Evolutionary conservation across 2,797 vertebrate species (phyloP).

Genomic region (Brotula barbata): DNA sequence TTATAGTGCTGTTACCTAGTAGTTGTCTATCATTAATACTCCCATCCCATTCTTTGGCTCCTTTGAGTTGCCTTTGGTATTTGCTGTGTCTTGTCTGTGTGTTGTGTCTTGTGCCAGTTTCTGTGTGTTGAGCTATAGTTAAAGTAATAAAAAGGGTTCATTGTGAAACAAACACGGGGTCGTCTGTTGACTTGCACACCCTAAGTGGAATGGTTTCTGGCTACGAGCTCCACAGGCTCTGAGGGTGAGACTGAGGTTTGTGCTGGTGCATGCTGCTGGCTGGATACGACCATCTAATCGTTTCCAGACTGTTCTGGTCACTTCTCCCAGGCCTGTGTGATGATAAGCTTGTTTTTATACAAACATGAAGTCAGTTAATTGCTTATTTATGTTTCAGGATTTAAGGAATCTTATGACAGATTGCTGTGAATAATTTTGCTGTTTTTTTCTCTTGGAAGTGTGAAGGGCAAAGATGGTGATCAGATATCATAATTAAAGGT

Average conservation of each 20-base stretch:
- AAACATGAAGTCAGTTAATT: constrained; percentile 51
- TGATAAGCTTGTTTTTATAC: constrained; percentile 52
- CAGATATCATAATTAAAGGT: constrained; percentile 7
- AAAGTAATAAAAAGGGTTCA: constrained; percentile 47
- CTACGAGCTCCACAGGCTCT: constrained; percentile 11
- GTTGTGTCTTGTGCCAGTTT: constrained; percentile 19
- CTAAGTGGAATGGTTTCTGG: constrained; percentile 23
- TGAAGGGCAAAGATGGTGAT: not conserved
- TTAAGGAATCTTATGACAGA: constrained; percentile 29
- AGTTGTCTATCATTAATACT: not conserved
- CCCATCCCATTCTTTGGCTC: not conserved
- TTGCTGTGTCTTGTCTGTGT: constrained; percentile 8
- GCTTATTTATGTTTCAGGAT: constrained; percentile 57
- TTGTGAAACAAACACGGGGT: constrained; percentile 55
- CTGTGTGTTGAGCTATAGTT: constrained; percentile 23
- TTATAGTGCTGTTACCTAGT: not conserved
- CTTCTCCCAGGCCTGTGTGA: constrained; percentile 49
- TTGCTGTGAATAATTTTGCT: constrained; percentile 23
- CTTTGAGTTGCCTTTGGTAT: too few species aligned
- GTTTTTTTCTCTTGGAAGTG: constrained; percentile 20
- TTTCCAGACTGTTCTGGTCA: constrained; percentile 57
- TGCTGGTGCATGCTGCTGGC: constrained; percentile 56
- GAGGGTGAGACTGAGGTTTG: constrained; percentile 30
- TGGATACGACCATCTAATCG: constrained; percentile 53
- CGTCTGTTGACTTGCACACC: constrained; percentile 51